Evolutionary conservation across 2,888 invertebrate species (phyloP), one percentile per base, ranked within the genome.

Genomic region (Drosophila kanekoi): DNA sequence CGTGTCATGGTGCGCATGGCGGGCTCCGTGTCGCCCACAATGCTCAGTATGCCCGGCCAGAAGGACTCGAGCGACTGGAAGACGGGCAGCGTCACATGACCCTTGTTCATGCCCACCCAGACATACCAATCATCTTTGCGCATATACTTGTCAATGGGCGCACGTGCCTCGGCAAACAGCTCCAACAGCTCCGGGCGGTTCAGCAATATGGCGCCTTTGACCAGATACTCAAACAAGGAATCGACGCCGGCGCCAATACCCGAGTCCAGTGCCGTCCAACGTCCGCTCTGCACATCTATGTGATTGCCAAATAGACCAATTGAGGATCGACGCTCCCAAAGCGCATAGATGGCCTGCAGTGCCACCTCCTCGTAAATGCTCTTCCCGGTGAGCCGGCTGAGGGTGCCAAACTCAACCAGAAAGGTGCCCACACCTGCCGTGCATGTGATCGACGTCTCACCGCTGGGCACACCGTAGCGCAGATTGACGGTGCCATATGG

Each of bases 21-120:
- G 77, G 96, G 95, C 80, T 96, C 96, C 11, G 97, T 95, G 90
- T 99, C 98, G 6, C 99, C 96, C 75, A 97, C 95, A 16, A 97
- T 93, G 83, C 96, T 96, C 60, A 99, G 94, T 32, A 99, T 94
- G 0, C 99, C 99, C 0, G 99, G 99, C 98, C 99, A 99, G 91
- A 97, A 99, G 0, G 99, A 97, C 93, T 99, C 99, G 20, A 99
- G 93, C 0, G 98, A 99, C 92, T 99, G 99, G 92, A 99, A 99
- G n/a, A 99, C 97, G 0, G 99, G 99, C 83, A 98, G 93, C 0
- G 99, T 98, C 6, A 99, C 97, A 90, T 97, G 97, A 0, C 93
- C 99, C 87, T 98, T 97, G 47, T 96, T 95, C 99, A 99, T 99
- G n/a, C 98, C 97, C 0, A 98, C 99, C 99, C 99, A 99, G 85